These are phyloP conservation scores for Haliclona indistincta DNA, from an alignment of 37 sponge, comb jelly and placozoan species.

Conservation along the genomic window DNA sequence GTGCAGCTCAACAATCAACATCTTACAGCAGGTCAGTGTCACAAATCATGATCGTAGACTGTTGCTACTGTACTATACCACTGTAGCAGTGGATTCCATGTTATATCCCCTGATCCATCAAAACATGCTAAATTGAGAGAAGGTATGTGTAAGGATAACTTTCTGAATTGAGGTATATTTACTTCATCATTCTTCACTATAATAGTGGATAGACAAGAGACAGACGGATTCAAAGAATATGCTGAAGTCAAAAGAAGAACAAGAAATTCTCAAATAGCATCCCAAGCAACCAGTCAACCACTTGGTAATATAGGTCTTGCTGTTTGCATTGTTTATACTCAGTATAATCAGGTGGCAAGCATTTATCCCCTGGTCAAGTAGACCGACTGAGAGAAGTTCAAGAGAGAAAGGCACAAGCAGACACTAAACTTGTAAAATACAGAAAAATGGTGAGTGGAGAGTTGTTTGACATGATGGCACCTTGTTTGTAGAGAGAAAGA, in stretches of 20 bases:
- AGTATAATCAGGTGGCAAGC: slow-evolving; percentile 10
- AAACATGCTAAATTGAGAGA: slow-evolving; percentile 17
- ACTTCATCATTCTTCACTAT: slow-evolving; percentile 4
- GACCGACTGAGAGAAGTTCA: slow-evolving; percentile 21
- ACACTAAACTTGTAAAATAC: slow-evolving; percentile 18
- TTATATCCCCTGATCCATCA: slow-evolving; percentile 27
- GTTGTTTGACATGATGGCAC: background rate
- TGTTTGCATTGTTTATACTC: background rate
- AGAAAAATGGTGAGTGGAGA: slow-evolving; percentile 12
- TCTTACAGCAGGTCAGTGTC: too few species aligned
- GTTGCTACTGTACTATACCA: background rate
- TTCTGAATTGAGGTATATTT: background rate
- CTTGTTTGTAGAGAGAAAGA: slow-evolving; percentile 38
- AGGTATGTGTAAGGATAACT: slow-evolving; percentile 6
- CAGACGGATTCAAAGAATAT: slow-evolving; percentile 5
- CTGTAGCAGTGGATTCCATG: slow-evolving; percentile 37
- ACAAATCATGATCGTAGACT: background rate
- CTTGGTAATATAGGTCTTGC: background rate
- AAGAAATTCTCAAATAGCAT: background rate
- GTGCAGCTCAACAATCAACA: too few species aligned
- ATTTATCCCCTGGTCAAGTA: background rate
- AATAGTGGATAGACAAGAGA: slow-evolving; percentile 9
- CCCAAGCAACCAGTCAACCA: background rate
- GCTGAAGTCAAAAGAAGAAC: background rate
- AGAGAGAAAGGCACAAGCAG: slow-evolving; percentile 23